phyloP scores from a whole-genome alignment of 2,888 invertebrate species.

The Ditula angustiorana region DNA sequence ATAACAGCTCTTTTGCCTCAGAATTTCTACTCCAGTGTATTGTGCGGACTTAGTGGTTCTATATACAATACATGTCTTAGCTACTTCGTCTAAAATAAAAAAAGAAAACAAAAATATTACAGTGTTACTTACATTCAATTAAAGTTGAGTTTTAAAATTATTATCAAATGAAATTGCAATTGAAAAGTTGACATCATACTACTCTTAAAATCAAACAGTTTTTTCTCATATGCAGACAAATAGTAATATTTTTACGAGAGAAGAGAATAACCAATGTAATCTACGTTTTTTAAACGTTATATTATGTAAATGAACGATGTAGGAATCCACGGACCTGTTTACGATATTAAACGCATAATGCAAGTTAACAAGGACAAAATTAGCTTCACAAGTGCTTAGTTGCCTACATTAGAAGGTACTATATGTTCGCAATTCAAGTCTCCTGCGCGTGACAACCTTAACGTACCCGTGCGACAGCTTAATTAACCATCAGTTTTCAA shows the following conservation, averaged over 20 bases:
- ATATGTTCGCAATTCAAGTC: constrained; percentile 10
- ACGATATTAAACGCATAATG: not conserved
- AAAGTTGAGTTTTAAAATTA: not conserved
- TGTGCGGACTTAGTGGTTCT: not conserved
- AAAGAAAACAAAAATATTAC: not conserved
- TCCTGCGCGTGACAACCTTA: constrained; percentile 48
- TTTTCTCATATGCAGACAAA: too few relatives aligned
- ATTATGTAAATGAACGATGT: not conserved
- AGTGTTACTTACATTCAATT: not conserved
- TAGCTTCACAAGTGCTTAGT: not conserved
- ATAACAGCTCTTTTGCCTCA: constrained; percentile 18
- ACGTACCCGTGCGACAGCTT: constrained; percentile 45
- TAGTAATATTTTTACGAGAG: too few relatives aligned
- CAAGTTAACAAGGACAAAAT: not conserved
- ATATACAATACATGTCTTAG: not conserved
- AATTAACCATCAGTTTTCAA: constrained; percentile 50
- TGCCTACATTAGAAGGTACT: not conserved
- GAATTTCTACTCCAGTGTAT: not conserved
- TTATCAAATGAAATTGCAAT: not conserved
- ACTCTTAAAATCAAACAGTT: not conserved
- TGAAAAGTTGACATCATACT: not conserved
- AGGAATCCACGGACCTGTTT: not conserved
- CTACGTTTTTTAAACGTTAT: not conserved
- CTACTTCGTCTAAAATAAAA: not conserved
- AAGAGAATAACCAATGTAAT: too few relatives aligned